Base-by-base conservation (phyloP, 2,888 invertebrate species). In the Drosophila gaucha region DNA sequence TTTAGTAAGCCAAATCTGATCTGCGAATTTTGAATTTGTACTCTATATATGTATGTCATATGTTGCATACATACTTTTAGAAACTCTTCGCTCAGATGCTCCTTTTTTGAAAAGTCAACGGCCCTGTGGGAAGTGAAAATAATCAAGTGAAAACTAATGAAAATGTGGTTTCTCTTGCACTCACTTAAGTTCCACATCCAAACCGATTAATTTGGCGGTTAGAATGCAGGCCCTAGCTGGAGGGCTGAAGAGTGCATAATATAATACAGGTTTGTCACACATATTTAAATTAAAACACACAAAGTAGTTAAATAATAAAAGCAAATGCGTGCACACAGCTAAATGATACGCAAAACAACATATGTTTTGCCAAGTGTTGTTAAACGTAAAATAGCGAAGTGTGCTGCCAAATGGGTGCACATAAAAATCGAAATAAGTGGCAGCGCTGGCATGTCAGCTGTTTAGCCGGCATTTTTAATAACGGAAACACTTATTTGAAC, bases 201-300 rank as follows among this genome's bases (percentile, higher is more conserved):
- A 63, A 2, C 89, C 92, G 66, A 93, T 87, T n/a, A 92, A 82
- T 67, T 92, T 91, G 1, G 93, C 92, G 5, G 92, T 91, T 63
- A 93, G 78, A 39, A 91, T 83, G 41, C 93, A 93, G 2, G 93
- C 91, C 44, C 93, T 89, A 9, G 92, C 92, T 8, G 93, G 93
- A 28, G 93, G 92, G 67, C 93, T 93, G 38, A 91, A 89, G 9
- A 90, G 80, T 5, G 91, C 90, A 67, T 91, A 91, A 66, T 92
- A 92, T 24, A 93, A 77, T 41, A 76, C 85, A 16, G 92, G 92
- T 54, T 91, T 90, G 16, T 41, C 6, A 6, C 62, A 55, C 78
- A 82, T 78, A 46, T 24, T 54, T 0, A 35, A 9, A 24, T 2
- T 2, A 3, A 16, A n/a, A 30, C 20, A 38, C n/a, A 8, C 16